phyloP scores from a whole-genome alignment of 2,888 invertebrate genomes.

The Scotopteryx bipunctaria region DNA sequence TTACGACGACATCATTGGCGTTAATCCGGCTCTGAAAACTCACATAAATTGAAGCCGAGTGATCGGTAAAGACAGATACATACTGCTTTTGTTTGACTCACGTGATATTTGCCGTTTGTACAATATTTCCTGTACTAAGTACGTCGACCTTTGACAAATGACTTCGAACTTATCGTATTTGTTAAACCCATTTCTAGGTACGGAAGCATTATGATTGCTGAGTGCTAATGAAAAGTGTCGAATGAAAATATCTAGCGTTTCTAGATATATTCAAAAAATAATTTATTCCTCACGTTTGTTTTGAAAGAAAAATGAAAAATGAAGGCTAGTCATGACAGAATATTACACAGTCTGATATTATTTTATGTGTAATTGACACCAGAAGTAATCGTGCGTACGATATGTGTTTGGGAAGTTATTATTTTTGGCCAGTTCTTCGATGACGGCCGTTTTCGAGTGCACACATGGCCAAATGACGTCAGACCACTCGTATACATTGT shows the following conservation, averaged over 20 bases:
- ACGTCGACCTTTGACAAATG: constrained; percentile 6
- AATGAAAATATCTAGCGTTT: too few species aligned
- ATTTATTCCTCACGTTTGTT: too few species aligned
- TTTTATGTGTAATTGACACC: constrained; percentile 15
- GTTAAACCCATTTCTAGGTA: too few species aligned
- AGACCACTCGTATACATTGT: constrained; percentile 36
- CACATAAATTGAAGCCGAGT: constrained; percentile 44
- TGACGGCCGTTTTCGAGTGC: constrained; percentile 40
- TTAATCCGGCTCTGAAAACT: constrained; percentile 50
- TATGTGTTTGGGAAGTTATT: constrained; percentile 41
- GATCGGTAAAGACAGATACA: constrained; percentile 35
- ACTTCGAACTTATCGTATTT: neutral
- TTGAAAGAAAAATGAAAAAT: too few species aligned
- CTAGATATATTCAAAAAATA: too few species aligned
- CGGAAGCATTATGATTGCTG: too few species aligned
- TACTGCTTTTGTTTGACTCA: constrained; percentile 37
- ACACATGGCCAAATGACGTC: constrained; percentile 61
- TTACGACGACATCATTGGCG: constrained; percentile 52
- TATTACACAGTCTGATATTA: too few species aligned
- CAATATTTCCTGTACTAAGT: constrained; percentile 15
- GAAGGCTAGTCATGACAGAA: too few species aligned
- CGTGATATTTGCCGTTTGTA: constrained; percentile 7
- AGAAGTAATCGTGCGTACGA: constrained; percentile 25
- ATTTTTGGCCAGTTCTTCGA: constrained; percentile 54
- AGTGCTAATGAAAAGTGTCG: too few species aligned